Percentiles rank a stretch among this genome's conserved stretches.
Evolutionary conservation across 2,113 vertebrate species (phyloP).

Genomic region (Setophaga coronata): DNA sequence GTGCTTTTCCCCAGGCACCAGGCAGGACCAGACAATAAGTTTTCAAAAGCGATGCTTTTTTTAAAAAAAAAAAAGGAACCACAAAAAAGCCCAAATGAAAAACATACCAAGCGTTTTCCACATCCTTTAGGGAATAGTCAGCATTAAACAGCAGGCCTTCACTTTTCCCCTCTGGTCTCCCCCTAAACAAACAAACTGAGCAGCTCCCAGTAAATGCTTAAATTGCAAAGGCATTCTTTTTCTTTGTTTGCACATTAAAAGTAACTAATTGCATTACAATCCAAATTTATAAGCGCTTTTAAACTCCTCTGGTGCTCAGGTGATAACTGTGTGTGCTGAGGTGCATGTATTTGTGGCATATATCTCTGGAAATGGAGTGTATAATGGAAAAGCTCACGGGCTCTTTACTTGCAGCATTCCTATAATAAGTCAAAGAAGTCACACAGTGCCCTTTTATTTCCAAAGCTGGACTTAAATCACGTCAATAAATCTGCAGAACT

Average conservation of each 20-base stretch:
- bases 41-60: background rate
- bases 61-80: background rate
- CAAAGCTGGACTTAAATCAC: background rate
- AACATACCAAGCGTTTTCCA: background rate
- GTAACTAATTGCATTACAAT: background rate
- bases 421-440: background rate
- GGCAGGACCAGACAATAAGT: background rate
- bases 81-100: background rate
- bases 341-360: background rate
- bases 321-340: background rate
- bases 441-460: background rate
- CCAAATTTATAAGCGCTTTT: background rate
- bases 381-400: background rate
- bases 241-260: background rate
- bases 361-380: background rate
- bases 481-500: slow-evolving; percentile 9
- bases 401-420: background rate
- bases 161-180: background rate
- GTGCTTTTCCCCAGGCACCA: background rate
- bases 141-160: background rate
- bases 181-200: background rate
- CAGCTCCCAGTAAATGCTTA: background rate
- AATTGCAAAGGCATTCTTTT: background rate
- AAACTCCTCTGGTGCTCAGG: background rate
- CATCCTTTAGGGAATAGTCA: background rate